Conservation (phyloP, 1,140 invertebrate species). For the Lutraria rhynchaena region DNA sequence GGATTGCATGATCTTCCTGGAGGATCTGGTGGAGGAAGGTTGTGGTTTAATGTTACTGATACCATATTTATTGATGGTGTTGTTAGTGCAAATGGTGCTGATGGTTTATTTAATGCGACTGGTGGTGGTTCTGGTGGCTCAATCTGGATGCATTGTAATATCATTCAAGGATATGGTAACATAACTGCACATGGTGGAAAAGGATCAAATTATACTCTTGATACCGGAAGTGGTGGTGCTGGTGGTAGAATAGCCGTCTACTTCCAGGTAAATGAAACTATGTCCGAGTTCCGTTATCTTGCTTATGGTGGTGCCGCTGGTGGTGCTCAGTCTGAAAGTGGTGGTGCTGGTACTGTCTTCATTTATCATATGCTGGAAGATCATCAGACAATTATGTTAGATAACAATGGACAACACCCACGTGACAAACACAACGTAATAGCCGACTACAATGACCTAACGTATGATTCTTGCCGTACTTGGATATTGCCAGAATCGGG, state of each 20-base stretch:
- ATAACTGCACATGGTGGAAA: constrained; percentile 73
- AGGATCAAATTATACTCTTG: constrained; percentile 54
- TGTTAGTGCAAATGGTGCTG: constrained; percentile 71
- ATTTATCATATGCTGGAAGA: constrained; percentile 73
- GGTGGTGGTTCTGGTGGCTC: constrained; percentile 76
- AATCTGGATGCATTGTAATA: constrained; percentile 74
- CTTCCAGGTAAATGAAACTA: constrained; percentile 71
- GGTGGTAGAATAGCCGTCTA: constrained; percentile 74
- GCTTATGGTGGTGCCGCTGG: constrained; percentile 70
- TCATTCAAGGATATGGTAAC: constrained; percentile 72
- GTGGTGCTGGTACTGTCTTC: constrained; percentile 74
- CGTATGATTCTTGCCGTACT: constrained; percentile 69
- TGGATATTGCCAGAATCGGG: constrained; percentile 75
- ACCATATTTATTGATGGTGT: constrained; percentile 74
- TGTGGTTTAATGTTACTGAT: constrained; percentile 77
- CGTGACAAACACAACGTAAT: constrained; percentile 67
- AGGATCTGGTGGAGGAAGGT: constrained; percentile 70
- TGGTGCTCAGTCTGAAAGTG: constrained; percentile 65
- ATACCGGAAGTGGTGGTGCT: constrained; percentile 72
- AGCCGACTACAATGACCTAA: constrained; percentile 65
- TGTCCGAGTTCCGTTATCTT: constrained; percentile 70
- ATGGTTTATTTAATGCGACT: constrained; percentile 56
- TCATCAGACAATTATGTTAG: constrained; percentile 72
- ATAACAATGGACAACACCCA: constrained; percentile 70
- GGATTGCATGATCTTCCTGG: constrained; percentile 59